phyloP scores from a whole-genome alignment of 2,888 invertebrate species.

The Dasysyrphus tricinctus region DNA sequence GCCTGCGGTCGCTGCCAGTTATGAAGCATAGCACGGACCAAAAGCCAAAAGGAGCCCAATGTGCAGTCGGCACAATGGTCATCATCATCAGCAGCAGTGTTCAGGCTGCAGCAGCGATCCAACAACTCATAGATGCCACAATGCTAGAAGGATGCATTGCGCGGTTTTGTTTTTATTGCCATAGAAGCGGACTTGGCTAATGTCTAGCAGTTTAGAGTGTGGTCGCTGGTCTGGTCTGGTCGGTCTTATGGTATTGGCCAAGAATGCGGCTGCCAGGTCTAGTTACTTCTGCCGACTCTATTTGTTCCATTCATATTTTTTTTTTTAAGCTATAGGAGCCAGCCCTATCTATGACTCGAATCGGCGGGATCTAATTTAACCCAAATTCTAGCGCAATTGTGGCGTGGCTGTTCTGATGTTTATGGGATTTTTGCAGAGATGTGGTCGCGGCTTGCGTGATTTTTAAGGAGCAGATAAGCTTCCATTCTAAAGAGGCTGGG shows the following conservation, averaged over 20 bases:
- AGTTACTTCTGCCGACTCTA: conserved; percentile 68
- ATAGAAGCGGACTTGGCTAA: conserved; percentile 43
- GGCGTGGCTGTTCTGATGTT: conserved; percentile 64
- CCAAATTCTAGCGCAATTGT: conserved; percentile 64
- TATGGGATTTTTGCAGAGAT: conserved; percentile 51
- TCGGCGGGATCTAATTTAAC: conserved; percentile 72
- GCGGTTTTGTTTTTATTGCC: conserved; percentile 59
- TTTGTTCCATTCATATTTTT: conserved; percentile 38
- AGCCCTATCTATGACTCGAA: conserved; percentile 51
- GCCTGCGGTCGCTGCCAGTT: conserved; percentile 62
- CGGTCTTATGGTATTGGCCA: no score
- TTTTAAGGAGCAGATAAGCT: conserved; percentile 49
- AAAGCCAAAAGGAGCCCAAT: conserved; percentile 51
- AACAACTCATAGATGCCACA: conserved; percentile 27
- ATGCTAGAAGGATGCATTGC: conserved; percentile 25
- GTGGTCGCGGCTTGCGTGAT: conserved; percentile 45
- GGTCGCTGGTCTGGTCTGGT: neutral
- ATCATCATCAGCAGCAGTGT: conserved; percentile 56
- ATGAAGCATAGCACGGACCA: conserved; percentile 59
- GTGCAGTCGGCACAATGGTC: conserved; percentile 36
- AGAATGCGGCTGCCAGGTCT: conserved; percentile 48
- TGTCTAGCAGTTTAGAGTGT: conserved; percentile 30
- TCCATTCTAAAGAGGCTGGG: conserved; percentile 17
- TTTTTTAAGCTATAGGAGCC: conserved; percentile 16
- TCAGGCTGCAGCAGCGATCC: neutral